Evolutionary conservation across 2,113 vertebrate genomes (phyloP), one percentile per base, ranked within the genome.

Genomic region (Barbus barbus): DNA sequence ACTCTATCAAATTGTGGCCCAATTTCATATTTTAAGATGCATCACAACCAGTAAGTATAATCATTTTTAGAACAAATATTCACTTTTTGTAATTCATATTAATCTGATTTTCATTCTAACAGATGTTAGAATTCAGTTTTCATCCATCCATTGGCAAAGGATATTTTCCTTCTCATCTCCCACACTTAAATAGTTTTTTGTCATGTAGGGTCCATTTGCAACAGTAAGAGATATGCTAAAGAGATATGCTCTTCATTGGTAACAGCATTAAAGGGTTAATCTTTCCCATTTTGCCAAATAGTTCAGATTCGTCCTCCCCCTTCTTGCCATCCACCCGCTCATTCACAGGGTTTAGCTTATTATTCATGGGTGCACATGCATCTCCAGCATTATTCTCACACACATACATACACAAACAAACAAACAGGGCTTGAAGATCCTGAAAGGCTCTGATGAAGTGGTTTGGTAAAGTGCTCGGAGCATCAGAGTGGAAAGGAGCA

Each of bases 381-480:
- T 41, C 58, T 63, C 36, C 36, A 44, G 53, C n/a, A 22, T 63
- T 79, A 63, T 63, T 8, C 6, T 38, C 84, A 61, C 24, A 61
- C 36, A 58, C 74, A 72, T 79, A 61, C 24, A 61, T 26, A 58
- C 74, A 72, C 3, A 80, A n/a, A 46, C 36, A 80, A 5, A 78
- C 83, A 81, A 12, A 38, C 67, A 26, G 36, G 4, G 51, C 60
- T 53, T 41, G 33, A 74, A 33, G 31, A 22, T 56, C 24, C 28
- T 86, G 73, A 83, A 88, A 78, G 78, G 71, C 60, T 76, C 76
- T 76, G 63, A 76, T 82, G 73, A 65, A 82, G 81, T 85, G 71
- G 72, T 38, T 77, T 73, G 81, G 74, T 86, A 38, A 84, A 75
- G 80, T 87, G 76, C 36, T 83, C 8, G 53, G 58, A 63, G 78